Conservation (phyloP, 1,140 invertebrate genomes). For the Heliconius eleuchia region DNA sequence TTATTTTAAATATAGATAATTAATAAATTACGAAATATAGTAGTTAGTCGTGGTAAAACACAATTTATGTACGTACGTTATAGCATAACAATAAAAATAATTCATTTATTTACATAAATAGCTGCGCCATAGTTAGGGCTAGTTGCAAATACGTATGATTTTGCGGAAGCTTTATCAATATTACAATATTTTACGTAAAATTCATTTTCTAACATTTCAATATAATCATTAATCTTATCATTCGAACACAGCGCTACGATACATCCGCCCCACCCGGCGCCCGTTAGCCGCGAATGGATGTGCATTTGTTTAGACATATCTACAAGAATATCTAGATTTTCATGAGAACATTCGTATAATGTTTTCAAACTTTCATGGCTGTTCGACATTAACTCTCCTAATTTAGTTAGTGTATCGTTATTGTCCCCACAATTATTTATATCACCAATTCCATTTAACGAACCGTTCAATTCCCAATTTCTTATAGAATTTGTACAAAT, state of each 20-base stretch:
- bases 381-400: slow-evolving; percentile 93
- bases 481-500: slow-evolving; percentile 83
- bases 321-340: slow-evolving; percentile 92
- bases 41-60: background rate
- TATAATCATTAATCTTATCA: slow-evolving; percentile 85
- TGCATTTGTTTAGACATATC: slow-evolving; percentile 87
- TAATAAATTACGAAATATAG: no score
- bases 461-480: slow-evolving; percentile 82
- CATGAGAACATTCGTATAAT: slow-evolving; percentile 97
- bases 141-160: slow-evolving; percentile 82
- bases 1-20: no score
- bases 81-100: background rate
- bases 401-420: slow-evolving; percentile 75
- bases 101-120: slow-evolving; percentile 53
- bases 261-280: slow-evolving; percentile 98
- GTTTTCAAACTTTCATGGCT: slow-evolving; percentile 93
- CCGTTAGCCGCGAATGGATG: slow-evolving; percentile 94
- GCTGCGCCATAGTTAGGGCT: slow-evolving; percentile 82
- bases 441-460: slow-evolving; percentile 39
- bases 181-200: slow-evolving; percentile 84
- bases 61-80: background rate
- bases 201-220: slow-evolving; percentile 86
- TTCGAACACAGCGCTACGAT: slow-evolving; percentile 91
- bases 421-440: slow-evolving; percentile 18
- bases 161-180: slow-evolving; percentile 65